A percentile compares a stretch with the other conserved stretches of the same genome.
Evolutionary conservation across 2,113 vertebrate species (phyloP).

Genomic region (Muscicapa adusta): DNA sequence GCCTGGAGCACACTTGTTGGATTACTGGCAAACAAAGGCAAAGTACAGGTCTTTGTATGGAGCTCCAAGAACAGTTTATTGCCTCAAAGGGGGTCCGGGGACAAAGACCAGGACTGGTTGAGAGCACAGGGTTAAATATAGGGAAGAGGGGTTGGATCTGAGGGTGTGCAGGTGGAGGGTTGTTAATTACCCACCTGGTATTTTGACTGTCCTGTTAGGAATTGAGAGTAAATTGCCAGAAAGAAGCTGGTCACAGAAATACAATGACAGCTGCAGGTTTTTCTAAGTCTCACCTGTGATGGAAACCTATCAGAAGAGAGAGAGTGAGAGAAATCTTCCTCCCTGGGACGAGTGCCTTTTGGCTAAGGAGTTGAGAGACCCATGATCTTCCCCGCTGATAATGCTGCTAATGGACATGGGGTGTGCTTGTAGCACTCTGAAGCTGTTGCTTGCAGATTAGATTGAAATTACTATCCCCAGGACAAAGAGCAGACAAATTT

Average conservation of each 20-base stretch:
- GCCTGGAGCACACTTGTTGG: too few species aligned
- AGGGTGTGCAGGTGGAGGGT: not conserved
- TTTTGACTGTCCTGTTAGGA: not conserved
- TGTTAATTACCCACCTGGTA: not conserved
- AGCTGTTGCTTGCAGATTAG: not conserved
- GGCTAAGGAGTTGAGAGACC: not conserved
- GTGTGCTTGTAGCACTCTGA: not conserved
- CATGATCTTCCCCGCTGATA: rapidly evolving
- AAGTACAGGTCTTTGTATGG: too few species aligned
- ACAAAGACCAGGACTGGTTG: too few species aligned
- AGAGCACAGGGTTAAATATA: too few species aligned
- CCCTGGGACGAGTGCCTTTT: not conserved
- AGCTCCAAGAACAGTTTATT: too few species aligned
- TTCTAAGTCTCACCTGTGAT: not conserved
- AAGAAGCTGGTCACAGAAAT: not conserved
- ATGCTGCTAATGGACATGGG: not conserved
- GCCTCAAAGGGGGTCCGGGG: too few species aligned
- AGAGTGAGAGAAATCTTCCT: rapidly evolving
- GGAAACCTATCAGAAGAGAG: not conserved
- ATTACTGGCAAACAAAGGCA: too few species aligned
- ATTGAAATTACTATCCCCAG: not conserved
- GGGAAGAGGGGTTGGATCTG: too few species aligned
- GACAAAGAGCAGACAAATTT: not conserved
- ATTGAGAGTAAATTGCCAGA: not conserved
- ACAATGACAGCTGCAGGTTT: not conserved